Evolutionary conservation across 2,888 invertebrate genomes (phyloP).

Genomic region (Rhingia rostrata): DNA sequence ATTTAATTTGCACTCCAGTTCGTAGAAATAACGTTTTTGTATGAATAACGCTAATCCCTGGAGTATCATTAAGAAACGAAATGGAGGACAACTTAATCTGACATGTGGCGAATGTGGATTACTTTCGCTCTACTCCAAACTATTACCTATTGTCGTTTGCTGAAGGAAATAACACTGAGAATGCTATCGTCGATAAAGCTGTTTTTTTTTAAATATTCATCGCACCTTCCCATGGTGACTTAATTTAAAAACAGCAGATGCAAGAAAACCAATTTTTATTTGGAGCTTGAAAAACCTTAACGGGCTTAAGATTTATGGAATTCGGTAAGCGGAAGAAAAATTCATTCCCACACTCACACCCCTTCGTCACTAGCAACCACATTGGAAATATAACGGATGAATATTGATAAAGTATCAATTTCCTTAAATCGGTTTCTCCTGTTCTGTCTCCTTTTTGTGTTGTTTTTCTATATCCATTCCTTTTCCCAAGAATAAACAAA

Average conservation of each 20-base stretch:
- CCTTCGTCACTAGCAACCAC: neutral
- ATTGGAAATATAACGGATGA: slow-evolving; percentile 58
- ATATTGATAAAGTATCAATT: slow-evolving; percentile 73
- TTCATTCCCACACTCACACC: neutral
- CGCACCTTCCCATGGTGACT: slow-evolving; percentile 11
- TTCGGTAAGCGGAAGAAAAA: slow-evolving; percentile 36
- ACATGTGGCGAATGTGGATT: too few relatives aligned
- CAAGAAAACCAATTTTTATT: slow-evolving; percentile 56
- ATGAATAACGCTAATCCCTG: too few relatives aligned
- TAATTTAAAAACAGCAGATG: slow-evolving; percentile 39
- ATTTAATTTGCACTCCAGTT: too few relatives aligned
- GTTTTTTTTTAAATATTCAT: slow-evolving; percentile 30
- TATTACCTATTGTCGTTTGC: neutral
- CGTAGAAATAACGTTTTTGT: too few relatives aligned
- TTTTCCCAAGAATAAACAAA: slow-evolving; percentile 56
- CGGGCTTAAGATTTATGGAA: slow-evolving; percentile 62
- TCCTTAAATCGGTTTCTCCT: slow-evolving; percentile 54
- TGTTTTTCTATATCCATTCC: neutral
- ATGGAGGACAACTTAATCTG: too few relatives aligned
- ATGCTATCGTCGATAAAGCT: slow-evolving; percentile 20
- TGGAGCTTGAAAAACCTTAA: slow-evolving; percentile 47
- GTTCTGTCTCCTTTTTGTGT: neutral
- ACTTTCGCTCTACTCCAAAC: too few relatives aligned
- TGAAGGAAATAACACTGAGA: slow-evolving; percentile 27
- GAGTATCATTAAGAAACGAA: too few relatives aligned